Evolutionary conservation across 2,113 vertebrate genomes (phyloP).

Genomic region (Calypte anna): DNA sequence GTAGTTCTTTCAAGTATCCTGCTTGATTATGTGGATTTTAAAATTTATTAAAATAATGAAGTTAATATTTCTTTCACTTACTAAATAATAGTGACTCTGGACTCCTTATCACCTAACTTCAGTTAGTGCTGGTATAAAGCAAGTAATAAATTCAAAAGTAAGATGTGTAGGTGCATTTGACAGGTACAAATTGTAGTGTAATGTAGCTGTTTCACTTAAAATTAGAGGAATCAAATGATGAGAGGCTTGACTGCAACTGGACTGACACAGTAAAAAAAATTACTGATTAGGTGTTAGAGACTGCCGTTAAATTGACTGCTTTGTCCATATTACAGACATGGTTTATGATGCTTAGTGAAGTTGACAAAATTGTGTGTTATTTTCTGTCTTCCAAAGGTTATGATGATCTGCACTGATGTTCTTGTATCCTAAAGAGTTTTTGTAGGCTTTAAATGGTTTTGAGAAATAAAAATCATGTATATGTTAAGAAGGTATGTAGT

Average conservation of each 20-base stretch:
- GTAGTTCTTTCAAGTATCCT: background rate
- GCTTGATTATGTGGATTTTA: background rate
- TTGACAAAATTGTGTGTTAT: background rate
- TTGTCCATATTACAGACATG: background rate
- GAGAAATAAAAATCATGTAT: fast-evolving
- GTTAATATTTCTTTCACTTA: background rate
- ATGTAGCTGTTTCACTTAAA: background rate
- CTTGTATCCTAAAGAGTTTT: background rate
- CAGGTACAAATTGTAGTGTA: background rate
- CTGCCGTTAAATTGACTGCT: background rate
- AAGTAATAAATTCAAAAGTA: background rate
- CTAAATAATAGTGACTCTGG: background rate
- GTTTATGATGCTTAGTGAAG: background rate
- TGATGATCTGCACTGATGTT: background rate
- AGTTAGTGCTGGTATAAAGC: background rate
- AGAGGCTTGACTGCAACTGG: background rate
- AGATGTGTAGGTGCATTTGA: background rate
- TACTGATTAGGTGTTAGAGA: background rate
- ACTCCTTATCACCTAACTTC: background rate
- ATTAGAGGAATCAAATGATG: background rate
- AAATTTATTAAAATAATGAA: background rate
- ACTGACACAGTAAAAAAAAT: background rate
- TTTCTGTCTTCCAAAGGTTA: background rate
- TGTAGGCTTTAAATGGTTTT: background rate
- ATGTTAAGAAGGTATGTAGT: background rate